Percentiles rank a stretch among this genome's conserved stretches.
Conservation (phyloP, 2,888 invertebrate species). For the Conomelus anceps region DNA sequence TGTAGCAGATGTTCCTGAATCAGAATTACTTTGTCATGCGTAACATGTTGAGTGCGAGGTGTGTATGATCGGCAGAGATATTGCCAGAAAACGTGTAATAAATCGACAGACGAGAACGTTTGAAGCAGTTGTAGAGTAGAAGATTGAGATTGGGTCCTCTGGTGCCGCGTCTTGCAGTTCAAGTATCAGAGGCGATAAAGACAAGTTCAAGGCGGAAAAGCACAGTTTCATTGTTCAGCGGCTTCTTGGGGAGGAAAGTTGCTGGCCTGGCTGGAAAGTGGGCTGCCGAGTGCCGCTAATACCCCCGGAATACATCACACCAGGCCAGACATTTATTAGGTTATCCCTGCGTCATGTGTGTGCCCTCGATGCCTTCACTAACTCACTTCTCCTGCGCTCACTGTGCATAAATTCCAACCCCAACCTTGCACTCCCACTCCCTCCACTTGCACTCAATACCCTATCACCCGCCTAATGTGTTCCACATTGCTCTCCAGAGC, state of each 20-base stretch:
- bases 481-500: neutral
- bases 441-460: neutral
- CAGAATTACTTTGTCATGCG: neutral
- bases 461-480: neutral
- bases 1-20: neutral
- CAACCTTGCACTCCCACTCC: neutral
- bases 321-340: constrained; percentile 1
- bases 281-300: constrained; percentile 1
- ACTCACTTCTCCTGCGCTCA: neutral
- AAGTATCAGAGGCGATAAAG: neutral
- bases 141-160: neutral
- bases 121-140: neutral
- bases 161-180: neutral
- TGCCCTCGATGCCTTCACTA: neutral
- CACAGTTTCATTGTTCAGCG: neutral
- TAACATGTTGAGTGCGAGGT: neutral
- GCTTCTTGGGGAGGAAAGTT: neutral
- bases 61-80: neutral
- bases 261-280: neutral
- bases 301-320: constrained; percentile 9
- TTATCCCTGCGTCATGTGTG: constrained; percentile 4
- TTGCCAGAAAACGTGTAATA: neutral
- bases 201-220: neutral
- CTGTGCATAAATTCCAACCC: neutral
- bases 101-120: neutral